A percentile compares a stretch with the other conserved stretches of the same genome.
These are phyloP conservation scores for Rotaria sp. DNA, from an alignment of 2,888 invertebrate genomes.

Conservation along the genomic window DNA sequence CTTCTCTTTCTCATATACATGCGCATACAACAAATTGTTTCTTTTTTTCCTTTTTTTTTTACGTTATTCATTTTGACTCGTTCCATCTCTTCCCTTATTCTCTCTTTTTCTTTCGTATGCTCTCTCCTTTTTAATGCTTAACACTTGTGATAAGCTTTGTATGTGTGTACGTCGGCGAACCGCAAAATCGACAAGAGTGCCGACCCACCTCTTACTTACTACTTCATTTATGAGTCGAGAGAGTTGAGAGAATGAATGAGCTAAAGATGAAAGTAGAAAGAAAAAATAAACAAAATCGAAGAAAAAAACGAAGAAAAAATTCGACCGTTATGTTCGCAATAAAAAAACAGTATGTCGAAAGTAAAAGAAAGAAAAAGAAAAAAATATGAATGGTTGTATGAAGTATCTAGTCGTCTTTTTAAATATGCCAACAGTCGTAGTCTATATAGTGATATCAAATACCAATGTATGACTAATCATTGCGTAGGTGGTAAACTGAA, in stretches of 20 bases:
- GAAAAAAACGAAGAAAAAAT: not conserved
- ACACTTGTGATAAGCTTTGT: constrained; percentile 14
- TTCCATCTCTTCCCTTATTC: not conserved
- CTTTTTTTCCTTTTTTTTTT: not conserved
- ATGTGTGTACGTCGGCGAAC: not conserved
- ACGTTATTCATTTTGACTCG: not conserved
- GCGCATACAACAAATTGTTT: not conserved
- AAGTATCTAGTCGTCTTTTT: constrained; percentile 2
- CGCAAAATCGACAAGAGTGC: constrained; percentile 22
- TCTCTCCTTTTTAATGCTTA: not conserved
- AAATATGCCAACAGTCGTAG: not conserved
- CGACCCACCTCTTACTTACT: constrained; percentile 19
- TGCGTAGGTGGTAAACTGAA: not conserved
- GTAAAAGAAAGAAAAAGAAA: not conserved
- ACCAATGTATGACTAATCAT: not conserved
- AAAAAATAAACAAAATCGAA: constrained; percentile 17
- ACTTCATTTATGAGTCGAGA: constrained; percentile 19
- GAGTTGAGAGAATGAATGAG: not conserved
- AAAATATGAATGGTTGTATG: not conserved
- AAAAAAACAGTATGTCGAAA: not conserved
- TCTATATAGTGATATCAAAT: not conserved
- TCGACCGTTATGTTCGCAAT: not conserved
- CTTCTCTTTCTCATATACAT: not conserved
- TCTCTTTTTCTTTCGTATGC: not conserved
- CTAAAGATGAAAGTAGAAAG: not conserved